Evolutionary conservation across 1,140 invertebrate genomes (phyloP), one percentile per base, ranked within the genome.

Genomic region (Hylyphantes graminicola): DNA sequence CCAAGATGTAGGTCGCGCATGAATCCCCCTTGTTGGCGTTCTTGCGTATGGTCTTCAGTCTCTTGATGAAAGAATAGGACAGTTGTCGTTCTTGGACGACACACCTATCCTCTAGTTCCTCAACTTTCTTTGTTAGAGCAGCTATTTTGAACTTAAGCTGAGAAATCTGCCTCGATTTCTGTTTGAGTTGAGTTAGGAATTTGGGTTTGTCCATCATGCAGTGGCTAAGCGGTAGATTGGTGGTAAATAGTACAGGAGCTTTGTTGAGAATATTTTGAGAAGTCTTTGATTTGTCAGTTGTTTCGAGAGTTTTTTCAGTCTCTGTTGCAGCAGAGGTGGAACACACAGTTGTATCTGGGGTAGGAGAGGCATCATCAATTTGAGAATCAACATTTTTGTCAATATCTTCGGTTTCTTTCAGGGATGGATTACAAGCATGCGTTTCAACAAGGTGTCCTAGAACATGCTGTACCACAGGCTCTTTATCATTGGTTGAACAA

Each of bases 61-160:
- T 76, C 61, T 85, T 85, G 7, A 85, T 70, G n/a, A 76, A 76
- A 54, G 82, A 68, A 70, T 67, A 85, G 21, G 73, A 76, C 35
- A 85, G 55, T 21, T 85, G 82, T 17, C 82, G 48, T 63, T 85
- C 82, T 61, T 85, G 82, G 8, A 85, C 82, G 35, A 85, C 61
- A 54, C 82, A 85, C 61, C 35, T 76, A 54, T 85, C 65, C 70
- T 85, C 82, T 12, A 85, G 51, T 63, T 85, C 82, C 54, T 85
- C 82, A 13, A 85, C 54, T 70, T 85, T 85, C 54, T 85, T 85
- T 17, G 12, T 77, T 8, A 85, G n/a, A 55, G 50, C 17, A 7
- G 53, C 13, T 6, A 72, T 50, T 63, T 85, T 85, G 17, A 50
- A 51, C n/a, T 85, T 85, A 13, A 77, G 48, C 0, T 53, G 51